Evolutionary conservation across 1,140 invertebrate genomes (phyloP).

Genomic region (Drosophila nannoptera): DNA sequence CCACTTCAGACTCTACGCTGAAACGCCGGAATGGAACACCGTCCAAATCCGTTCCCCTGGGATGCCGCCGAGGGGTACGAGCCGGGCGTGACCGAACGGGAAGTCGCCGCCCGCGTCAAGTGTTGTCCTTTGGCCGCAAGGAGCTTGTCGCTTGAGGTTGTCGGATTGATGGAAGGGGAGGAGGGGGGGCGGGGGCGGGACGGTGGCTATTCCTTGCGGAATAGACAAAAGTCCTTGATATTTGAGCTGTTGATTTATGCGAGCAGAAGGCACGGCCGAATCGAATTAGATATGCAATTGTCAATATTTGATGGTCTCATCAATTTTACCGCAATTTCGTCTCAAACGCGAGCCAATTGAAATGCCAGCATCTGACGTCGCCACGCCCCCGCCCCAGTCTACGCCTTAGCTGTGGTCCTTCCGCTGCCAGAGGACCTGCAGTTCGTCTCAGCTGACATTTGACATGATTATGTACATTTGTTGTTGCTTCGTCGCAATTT

Average conservation of each 20-base stretch:
- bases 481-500: constrained; percentile 58
- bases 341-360: constrained; percentile 46
- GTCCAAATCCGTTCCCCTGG: no score
- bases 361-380: constrained; percentile 31
- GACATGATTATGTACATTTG: constrained; percentile 76
- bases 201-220: constrained; percentile 7
- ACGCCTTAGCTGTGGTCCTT: background rate
- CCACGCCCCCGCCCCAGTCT: background rate
- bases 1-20: no score
- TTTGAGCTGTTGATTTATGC: constrained; percentile 41
- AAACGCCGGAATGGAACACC: no score
- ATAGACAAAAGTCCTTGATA: constrained; percentile 25
- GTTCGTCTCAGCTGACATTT: constrained; percentile 66
- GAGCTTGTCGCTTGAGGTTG: no score
- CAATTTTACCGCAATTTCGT: constrained; percentile 47
- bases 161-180: background rate
- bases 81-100: no score
- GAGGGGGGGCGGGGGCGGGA: background rate
- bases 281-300: constrained; percentile 58
- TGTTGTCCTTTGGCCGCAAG: background rate
- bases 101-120: background rate
- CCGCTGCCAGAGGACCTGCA: background rate
- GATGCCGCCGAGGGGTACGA: no score
- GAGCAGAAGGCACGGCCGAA: constrained; percentile 10
- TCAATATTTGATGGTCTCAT: constrained; percentile 69